Evolutionary conservation across 2,113 vertebrate genomes (phyloP).

Genomic region (Ardeotis arabs): DNA sequence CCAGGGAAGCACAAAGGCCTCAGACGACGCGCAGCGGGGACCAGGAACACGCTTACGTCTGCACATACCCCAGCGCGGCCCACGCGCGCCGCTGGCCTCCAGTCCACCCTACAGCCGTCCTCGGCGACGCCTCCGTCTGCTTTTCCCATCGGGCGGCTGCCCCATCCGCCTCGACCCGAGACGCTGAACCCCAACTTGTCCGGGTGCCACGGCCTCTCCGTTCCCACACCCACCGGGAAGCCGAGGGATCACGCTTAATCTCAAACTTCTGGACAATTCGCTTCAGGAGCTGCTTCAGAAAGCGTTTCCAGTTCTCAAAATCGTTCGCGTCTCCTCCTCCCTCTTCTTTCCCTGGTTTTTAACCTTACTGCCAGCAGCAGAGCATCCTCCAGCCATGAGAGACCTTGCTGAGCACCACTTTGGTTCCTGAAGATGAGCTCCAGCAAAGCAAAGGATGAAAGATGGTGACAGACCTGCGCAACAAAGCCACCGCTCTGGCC

Average conservation of each 20-base stretch:
- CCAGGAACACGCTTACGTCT: neutral
- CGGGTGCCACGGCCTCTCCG: neutral
- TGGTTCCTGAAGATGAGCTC: fast-evolving
- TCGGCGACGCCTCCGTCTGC: neutral
- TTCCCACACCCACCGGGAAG: neutral
- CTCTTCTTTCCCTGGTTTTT: fast-evolving
- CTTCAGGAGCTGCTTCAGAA: neutral
- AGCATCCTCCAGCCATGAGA: fast-evolving
- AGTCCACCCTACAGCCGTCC: neutral
- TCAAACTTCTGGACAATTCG: neutral
- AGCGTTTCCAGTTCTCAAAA: neutral
- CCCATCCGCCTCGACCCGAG: neutral
- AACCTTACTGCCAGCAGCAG: neutral
- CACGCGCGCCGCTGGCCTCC: neutral
- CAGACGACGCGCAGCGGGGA: neutral
- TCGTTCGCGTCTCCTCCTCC: neutral
- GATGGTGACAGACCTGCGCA: fast-evolving
- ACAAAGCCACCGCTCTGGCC: neutral
- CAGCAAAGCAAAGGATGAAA: neutral
- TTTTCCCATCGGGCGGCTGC: neutral
- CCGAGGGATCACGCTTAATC: neutral
- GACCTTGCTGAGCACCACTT: fast-evolving
- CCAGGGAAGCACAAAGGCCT: neutral
- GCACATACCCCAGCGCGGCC: neutral
- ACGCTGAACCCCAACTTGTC: neutral